These are phyloP conservation scores for Emydura subglobosa DNA, from an alignment of 2,113 vertebrate genomes.

Conservation along the genomic window DNA sequence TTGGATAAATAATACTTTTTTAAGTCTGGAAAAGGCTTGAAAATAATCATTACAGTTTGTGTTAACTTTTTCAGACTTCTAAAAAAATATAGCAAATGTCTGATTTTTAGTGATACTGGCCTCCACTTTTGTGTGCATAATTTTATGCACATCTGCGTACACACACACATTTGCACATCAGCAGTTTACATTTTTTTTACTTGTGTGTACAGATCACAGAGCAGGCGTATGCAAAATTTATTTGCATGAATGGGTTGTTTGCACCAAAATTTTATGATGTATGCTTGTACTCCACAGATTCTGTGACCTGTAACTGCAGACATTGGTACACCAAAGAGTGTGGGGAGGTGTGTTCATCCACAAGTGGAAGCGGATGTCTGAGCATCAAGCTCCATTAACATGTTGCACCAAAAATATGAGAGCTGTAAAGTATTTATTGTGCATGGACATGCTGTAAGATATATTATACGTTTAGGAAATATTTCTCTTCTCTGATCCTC, in stretches of 20 bases:
- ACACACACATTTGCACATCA: not conserved
- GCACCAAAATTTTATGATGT: not conserved
- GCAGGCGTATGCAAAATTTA: not conserved
- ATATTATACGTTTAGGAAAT: not conserved
- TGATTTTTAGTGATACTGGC: not conserved
- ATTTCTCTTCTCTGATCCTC: not conserved
- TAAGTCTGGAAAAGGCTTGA: not conserved
- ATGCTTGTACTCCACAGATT: not conserved
- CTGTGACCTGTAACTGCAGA: not conserved
- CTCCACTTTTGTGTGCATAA: not conserved
- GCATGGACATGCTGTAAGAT: not conserved
- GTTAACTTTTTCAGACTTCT: not conserved
- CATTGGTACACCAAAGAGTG: not conserved
- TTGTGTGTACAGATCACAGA: not conserved
- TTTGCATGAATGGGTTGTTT: not conserved
- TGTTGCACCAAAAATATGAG: not conserved
- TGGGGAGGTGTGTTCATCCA: not conserved
- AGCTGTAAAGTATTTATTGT: not conserved
- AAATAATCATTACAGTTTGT: slow-evolving; percentile 15
- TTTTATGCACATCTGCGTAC: not conserved
- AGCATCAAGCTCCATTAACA: not conserved
- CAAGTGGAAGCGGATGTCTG: not conserved
- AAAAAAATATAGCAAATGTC: not conserved
- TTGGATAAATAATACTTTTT: not conserved
- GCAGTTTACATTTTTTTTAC: not conserved